Evolutionary conservation across 2,888 invertebrate species (phyloP).

Genomic region (Cataglyphis rosenhaueri): DNA sequence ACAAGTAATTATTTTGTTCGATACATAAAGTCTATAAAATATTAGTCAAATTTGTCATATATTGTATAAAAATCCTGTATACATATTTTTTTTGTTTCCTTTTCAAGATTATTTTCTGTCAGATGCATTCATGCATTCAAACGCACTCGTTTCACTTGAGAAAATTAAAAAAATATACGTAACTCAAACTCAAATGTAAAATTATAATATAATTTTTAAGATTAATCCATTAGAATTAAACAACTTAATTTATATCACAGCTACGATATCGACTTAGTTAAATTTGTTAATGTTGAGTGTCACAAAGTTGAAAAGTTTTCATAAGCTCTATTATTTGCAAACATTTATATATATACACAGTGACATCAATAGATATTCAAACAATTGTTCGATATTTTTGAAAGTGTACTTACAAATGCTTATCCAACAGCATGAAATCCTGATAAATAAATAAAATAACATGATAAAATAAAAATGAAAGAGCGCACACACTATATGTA

Average conservation of each 20-base stretch:
- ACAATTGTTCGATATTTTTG: background rate
- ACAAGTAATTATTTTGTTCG: conserved; percentile 3
- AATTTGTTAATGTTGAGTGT: conserved; percentile 12
- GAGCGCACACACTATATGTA: background rate
- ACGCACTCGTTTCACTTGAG: background rate
- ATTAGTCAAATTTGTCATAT: background rate
- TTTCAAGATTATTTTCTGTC: background rate
- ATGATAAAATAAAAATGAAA: conserved; percentile 1
- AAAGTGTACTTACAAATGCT: background rate
- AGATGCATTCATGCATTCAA: background rate
- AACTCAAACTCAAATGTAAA: conserved; percentile 4
- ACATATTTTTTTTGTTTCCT: background rate
- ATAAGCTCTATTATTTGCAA: background rate
- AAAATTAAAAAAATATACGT: background rate
- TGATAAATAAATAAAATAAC: background rate
- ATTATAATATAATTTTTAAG: background rate
- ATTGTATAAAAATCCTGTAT: conserved; percentile 9
- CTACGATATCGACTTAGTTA: conserved; percentile 10
- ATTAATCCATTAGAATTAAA: conserved; percentile 15
- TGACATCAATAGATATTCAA: background rate
- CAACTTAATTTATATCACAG: conserved; percentile 42
- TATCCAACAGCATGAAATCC: background rate
- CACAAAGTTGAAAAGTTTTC: background rate
- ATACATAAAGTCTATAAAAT: background rate
- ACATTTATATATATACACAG: conserved; percentile 9